These are phyloP conservation scores for Drosophila conformis DNA, from an alignment of 2,888 invertebrate genomes.

Conservation along the genomic window DNA sequence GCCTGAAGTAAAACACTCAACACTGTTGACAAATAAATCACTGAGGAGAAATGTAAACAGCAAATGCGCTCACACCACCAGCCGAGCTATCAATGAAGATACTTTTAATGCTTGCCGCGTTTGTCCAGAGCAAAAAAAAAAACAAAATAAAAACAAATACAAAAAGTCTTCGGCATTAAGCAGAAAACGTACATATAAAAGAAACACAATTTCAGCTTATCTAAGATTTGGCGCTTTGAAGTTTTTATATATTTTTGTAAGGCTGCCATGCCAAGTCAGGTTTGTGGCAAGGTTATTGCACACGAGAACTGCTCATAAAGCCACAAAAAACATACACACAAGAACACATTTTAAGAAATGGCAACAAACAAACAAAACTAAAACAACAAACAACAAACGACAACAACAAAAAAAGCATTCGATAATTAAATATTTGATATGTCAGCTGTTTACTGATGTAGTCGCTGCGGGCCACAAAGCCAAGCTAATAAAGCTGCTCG, in stretches of 20 bases:
- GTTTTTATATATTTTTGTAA: constrained; percentile 20
- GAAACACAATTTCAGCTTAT: constrained; percentile 60
- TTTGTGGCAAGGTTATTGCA: constrained; percentile 68
- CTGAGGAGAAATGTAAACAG: constrained; percentile 60
- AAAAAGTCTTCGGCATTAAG: constrained; percentile 9
- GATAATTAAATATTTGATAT: constrained; percentile 74
- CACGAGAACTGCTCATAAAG: constrained; percentile 42
- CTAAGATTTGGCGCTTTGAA: constrained; percentile 58
- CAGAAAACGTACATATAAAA: constrained; percentile 35
- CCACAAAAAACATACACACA: constrained; percentile 13
- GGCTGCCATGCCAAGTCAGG: constrained; percentile 53
- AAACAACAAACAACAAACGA: constrained; percentile 17
- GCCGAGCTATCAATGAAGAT: constrained; percentile 51
- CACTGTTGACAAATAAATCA: constrained; percentile 41
- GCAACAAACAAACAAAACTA: constrained; percentile 34
- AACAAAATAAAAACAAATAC: neutral
- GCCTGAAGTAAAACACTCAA: constrained; percentile 24
- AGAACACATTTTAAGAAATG: constrained; percentile 47
- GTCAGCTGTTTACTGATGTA: constrained; percentile 55
- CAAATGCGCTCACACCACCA: constrained; percentile 38
- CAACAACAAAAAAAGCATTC: constrained; percentile 26
- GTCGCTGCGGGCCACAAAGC: constrained; percentile 53
- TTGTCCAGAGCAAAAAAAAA: constrained; percentile 6
- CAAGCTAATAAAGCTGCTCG: constrained; percentile 6
- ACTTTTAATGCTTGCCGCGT: constrained; percentile 57